Conservation (phyloP, 2,888 invertebrate genomes). For the Caenorhabditis plicata region DNA sequence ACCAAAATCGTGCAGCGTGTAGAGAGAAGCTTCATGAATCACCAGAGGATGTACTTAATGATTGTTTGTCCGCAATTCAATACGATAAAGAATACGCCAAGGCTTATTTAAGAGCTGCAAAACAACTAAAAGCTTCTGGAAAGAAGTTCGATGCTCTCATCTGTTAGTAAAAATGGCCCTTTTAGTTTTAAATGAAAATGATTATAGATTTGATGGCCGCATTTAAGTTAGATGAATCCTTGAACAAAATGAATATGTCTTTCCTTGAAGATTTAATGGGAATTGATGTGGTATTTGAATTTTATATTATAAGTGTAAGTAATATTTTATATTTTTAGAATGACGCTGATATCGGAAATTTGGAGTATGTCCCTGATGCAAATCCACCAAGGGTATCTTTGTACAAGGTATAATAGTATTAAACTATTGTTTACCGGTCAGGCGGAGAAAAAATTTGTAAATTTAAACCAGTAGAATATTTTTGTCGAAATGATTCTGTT, state of each 20-base stretch:
- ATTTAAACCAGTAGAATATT: slow-evolving; percentile 12
- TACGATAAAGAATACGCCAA: slow-evolving; percentile 27
- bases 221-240: slow-evolving; percentile 14
- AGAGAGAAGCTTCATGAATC: slow-evolving; percentile 17
- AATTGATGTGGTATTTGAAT: neutral
- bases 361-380: no score
- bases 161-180: no score
- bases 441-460: slow-evolving; percentile 5
- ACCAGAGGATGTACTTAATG: slow-evolving; percentile 17
- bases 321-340: slow-evolving; percentile 2
- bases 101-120: slow-evolving; percentile 27
- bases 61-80: slow-evolving; percentile 23
- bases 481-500: no score
- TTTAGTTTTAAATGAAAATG: no score
- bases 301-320: no score
- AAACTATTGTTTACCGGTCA: no score
- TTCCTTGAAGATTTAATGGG: slow-evolving; percentile 18
- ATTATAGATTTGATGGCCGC: slow-evolving; percentile 29
- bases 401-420: no score
- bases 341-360: slow-evolving; percentile 13
- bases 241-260: slow-evolving; percentile 23
- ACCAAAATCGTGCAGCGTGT: slow-evolving; percentile 31
- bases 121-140: slow-evolving; percentile 13
- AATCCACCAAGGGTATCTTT: no score
- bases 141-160: slow-evolving; percentile 27